phyloP scores from a whole-genome alignment of 2,113 vertebrate species.

The Argyrosomus japonicus region DNA sequence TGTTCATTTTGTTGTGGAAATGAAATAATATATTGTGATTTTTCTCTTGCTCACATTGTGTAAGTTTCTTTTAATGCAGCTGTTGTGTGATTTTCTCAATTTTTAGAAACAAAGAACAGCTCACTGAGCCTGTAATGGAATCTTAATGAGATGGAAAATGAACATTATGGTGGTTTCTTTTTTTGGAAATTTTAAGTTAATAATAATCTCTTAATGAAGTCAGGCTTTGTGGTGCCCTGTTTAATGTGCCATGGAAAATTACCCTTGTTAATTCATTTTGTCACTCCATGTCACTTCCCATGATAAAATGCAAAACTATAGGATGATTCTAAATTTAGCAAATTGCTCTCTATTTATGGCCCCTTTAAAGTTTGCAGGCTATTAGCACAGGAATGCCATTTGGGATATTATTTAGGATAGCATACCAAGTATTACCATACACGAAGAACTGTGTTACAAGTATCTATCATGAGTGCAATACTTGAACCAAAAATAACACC shows the following conservation, averaged over 20 bases:
- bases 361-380: constrained; percentile 9
- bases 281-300: neutral
- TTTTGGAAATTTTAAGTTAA: constrained; percentile 14
- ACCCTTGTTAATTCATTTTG: constrained; percentile 27
- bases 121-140: constrained; percentile 1
- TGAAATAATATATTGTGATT: constrained; percentile 78
- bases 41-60: constrained; percentile 24
- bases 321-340: constrained; percentile 32
- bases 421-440: constrained; percentile 11
- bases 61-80: constrained; percentile 1
- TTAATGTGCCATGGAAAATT: constrained; percentile 52
- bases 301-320: constrained; percentile 20
- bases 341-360: constrained; percentile 1
- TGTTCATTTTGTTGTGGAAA: constrained; percentile 57
- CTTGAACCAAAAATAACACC: constrained; percentile 16
- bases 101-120: constrained; percentile 26
- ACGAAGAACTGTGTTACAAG: constrained; percentile 11
- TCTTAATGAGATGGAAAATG: constrained; percentile 52
- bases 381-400: constrained; percentile 6
- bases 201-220: constrained; percentile 30
- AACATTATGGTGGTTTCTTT: constrained; percentile 22
- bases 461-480: constrained; percentile 6
- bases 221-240: constrained; percentile 12
- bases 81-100: neutral
- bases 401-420: neutral